These are phyloP conservation scores for Hippolais icterina DNA, from an alignment of 2,113 vertebrate species.

Conservation along the genomic window DNA sequence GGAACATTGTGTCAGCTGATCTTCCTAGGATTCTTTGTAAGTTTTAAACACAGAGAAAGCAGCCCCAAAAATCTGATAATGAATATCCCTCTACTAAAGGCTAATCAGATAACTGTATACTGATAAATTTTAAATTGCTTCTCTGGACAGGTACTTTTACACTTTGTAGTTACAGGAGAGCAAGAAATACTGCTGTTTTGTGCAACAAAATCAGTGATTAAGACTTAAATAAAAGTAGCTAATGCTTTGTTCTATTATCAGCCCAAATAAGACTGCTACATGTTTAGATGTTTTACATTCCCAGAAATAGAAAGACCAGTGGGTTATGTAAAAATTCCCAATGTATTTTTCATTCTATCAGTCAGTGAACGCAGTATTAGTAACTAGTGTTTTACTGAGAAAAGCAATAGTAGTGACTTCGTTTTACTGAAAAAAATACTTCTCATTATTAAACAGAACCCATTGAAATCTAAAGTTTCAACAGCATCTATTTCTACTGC, in stretches of 20 bases:
- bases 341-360: neutral
- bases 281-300: neutral
- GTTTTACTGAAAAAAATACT: neutral
- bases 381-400: neutral
- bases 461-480: neutral
- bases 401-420: neutral
- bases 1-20: neutral
- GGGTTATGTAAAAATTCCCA: neutral
- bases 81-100: neutral
- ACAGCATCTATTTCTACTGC: neutral
- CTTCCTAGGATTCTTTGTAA: neutral
- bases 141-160: neutral
- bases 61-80: neutral
- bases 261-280: neutral
- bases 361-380: neutral
- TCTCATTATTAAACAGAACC: neutral
- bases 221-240: neutral
- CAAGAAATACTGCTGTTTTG: neutral
- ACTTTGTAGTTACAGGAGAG: neutral
- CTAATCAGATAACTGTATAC: neutral
- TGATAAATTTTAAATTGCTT: neutral
- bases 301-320: neutral
- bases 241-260: neutral
- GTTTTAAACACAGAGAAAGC: neutral
- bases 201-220: neutral